A percentile compares a stretch with the other conserved stretches of the same genome.
Conservation (phyloP, 2,113 vertebrate genomes). For the Smithornis capensis region DNA sequence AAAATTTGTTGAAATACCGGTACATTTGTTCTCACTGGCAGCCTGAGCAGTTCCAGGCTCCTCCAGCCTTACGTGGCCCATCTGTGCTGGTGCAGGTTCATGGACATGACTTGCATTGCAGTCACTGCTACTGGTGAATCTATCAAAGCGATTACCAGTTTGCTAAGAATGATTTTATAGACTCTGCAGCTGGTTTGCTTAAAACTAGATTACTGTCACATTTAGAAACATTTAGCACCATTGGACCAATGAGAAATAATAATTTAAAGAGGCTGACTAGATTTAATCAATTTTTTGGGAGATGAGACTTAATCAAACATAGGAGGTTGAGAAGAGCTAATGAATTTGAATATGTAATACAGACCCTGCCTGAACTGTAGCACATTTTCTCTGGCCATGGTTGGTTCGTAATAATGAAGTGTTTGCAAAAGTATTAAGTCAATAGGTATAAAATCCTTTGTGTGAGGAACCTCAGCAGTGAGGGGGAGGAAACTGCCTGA, state of each 20-base stretch:
- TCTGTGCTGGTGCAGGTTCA: background rate
- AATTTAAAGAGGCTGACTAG: background rate
- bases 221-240: constrained; percentile 25
- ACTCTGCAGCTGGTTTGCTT: constrained; percentile 53
- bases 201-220: constrained; percentile 57
- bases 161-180: constrained; percentile 35
- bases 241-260: constrained; percentile 17
- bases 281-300: constrained; percentile 46
- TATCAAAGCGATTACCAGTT: background rate
- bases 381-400: background rate
- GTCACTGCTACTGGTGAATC: background rate
- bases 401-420: background rate
- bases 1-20: background rate
- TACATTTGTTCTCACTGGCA: background rate
- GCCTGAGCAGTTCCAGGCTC: background rate
- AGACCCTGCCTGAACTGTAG: background rate
- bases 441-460: background rate
- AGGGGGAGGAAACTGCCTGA: background rate
- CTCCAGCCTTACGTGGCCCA: background rate
- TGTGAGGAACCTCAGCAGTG: background rate
- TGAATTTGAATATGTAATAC: background rate
- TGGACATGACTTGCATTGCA: background rate
- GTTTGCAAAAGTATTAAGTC: background rate
- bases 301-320: constrained; percentile 39
- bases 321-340: background rate